phyloP scores from a whole-genome alignment of 64 coral and sea anemone species.

The Montipora cactus region DNA sequence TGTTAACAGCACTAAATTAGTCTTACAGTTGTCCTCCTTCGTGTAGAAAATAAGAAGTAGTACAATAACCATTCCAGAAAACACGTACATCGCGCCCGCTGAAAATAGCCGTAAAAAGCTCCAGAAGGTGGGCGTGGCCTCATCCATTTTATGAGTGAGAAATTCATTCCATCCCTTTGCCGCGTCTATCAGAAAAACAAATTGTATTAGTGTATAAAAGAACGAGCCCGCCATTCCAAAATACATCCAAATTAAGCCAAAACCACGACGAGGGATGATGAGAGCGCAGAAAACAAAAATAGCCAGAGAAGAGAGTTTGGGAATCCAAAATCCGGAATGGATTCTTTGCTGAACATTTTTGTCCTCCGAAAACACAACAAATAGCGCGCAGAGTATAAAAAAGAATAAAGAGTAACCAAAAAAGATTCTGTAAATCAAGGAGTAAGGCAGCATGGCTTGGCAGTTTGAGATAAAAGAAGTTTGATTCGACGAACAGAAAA shows the following conservation, averaged over 20 bases:
- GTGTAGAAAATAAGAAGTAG: constrained; percentile 61
- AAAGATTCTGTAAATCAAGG: constrained; percentile 70
- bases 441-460: constrained; percentile 18
- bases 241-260: constrained; percentile 76
- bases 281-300: constrained; percentile 56
- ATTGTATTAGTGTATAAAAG: constrained; percentile 59
- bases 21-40: constrained; percentile 65
- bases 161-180: constrained; percentile 61
- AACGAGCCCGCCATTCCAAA: constrained; percentile 71
- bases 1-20: constrained; percentile 60
- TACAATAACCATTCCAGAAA: constrained; percentile 3
- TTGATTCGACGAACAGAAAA: background rate
- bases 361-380: background rate
- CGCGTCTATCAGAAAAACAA: constrained; percentile 78
- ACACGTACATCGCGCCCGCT: constrained; percentile 1
- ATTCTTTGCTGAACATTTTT: constrained; percentile 27
- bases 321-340: constrained; percentile 85
- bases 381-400: constrained; percentile 51
- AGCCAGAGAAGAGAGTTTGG: constrained; percentile 53
- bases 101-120: constrained; percentile 26
- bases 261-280: constrained; percentile 53
- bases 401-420: constrained; percentile 62
- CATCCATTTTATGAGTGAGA: constrained; percentile 15
- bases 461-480: constrained; percentile 6
- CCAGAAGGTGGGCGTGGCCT: background rate